Percentiles rank a stretch among this genome's conserved stretches.
phyloP scores from a whole-genome alignment of 2,113 vertebrate species.

The Neogobius melanostomus region DNA sequence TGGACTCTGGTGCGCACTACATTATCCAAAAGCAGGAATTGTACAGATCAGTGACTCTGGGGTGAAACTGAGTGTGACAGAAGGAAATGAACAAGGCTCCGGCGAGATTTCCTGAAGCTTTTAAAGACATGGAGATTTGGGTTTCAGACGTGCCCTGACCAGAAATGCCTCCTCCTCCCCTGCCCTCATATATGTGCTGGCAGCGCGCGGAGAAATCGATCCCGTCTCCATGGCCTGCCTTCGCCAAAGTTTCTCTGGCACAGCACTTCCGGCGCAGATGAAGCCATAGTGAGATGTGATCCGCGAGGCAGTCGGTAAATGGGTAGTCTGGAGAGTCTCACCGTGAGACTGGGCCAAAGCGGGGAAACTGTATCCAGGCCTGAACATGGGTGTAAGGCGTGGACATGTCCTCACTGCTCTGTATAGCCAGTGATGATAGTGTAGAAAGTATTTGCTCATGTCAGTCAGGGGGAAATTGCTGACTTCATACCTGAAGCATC shows the following conservation, averaged over 20 bases:
- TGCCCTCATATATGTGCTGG: slow-evolving; percentile 36
- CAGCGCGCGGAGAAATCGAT: slow-evolving; percentile 47
- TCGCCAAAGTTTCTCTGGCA: slow-evolving; percentile 10
- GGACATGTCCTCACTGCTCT: neutral
- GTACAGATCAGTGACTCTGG: slow-evolving; percentile 12
- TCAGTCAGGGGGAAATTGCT: neutral
- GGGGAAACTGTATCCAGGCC: slow-evolving; percentile 30
- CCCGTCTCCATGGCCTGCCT: slow-evolving; percentile 39
- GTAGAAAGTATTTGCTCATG: neutral
- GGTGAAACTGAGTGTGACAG: slow-evolving; percentile 60
- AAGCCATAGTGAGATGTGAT: slow-evolving; percentile 45
- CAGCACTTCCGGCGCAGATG: neutral
- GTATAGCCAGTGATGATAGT: neutral
- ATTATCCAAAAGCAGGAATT: slow-evolving; percentile 18
- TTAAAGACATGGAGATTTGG: slow-evolving; percentile 52
- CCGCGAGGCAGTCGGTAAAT: slow-evolving; percentile 47
- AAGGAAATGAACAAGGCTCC: slow-evolving; percentile 47
- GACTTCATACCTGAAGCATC: neutral
- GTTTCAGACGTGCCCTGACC: slow-evolving; percentile 55
- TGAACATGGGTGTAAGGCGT: slow-evolving; percentile 15
- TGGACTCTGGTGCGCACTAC: neutral
- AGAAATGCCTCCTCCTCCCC: slow-evolving; percentile 36
- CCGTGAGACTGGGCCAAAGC: slow-evolving; percentile 16
- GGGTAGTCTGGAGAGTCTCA: slow-evolving; percentile 39
- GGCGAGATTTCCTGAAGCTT: slow-evolving; percentile 64